Evolutionary conservation across 1,140 invertebrate species (phyloP).

Genomic region (Teleogryllus occipitalis): DNA sequence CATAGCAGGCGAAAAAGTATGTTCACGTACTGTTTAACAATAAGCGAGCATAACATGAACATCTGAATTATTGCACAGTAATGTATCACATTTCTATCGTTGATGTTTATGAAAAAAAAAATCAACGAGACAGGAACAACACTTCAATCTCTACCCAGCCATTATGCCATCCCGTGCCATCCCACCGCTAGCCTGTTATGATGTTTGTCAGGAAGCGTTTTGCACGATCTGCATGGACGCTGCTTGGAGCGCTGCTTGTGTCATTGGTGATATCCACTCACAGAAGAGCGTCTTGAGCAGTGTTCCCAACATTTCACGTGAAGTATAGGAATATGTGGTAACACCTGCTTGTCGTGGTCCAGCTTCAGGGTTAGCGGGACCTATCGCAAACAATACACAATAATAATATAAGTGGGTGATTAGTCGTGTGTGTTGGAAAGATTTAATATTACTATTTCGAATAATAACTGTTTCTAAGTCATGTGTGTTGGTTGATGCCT

Average conservation of each 20-base stretch:
- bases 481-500: not conserved
- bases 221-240: too few species aligned
- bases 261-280: not conserved
- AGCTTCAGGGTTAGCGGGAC: not conserved
- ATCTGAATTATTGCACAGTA: too few species aligned
- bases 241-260: not conserved
- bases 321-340: not conserved
- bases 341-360: not conserved
- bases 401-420: not conserved
- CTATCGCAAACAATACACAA: not conserved
- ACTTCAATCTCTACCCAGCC: not conserved
- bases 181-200: too few species aligned
- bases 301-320: not conserved
- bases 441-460: too few species aligned
- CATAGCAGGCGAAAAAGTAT: not conserved
- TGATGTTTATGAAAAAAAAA: too few species aligned
- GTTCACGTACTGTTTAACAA: too few species aligned
- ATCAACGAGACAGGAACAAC: not conserved
- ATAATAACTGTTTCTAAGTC: not conserved
- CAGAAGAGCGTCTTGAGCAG: not conserved
- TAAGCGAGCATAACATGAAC: too few species aligned
- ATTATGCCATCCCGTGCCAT: not conserved
- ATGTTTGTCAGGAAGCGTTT: too few species aligned
- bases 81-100: too few species aligned
- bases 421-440: not conserved